Percentiles rank a stretch among this genome's conserved stretches.
Conservation (phyloP, 2,888 invertebrate species). For the Drosophila percnosoma region DNA sequence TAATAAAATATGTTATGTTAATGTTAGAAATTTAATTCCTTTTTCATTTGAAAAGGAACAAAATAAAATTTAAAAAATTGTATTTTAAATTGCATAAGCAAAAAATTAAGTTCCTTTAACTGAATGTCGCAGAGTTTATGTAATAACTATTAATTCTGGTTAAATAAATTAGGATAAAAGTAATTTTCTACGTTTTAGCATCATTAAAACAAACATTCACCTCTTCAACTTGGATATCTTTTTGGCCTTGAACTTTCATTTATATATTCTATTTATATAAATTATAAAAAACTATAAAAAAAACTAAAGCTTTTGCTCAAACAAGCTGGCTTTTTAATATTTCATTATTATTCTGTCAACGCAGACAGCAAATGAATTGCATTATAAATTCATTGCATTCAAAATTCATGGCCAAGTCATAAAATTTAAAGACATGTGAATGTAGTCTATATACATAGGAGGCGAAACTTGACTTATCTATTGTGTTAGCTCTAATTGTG, state of each 20-base stretch:
- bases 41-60: no score
- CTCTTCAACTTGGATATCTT: neutral
- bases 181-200: neutral
- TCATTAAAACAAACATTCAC: neutral
- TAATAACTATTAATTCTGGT: no score
- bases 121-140: no score
- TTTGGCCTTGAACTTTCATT: neutral
- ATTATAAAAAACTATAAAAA: neutral
- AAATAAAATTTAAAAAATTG: no score
- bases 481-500: constrained; percentile 25
- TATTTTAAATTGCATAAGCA: no score
- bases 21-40: no score
- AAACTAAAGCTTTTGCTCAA: neutral
- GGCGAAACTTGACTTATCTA: neutral
- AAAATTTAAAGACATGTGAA: constrained; percentile 1
- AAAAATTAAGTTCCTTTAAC: neutral
- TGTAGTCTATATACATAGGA: neutral
- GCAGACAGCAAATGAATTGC: constrained; percentile 18
- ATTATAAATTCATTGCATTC: constrained; percentile 36
- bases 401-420: constrained; percentile 18
- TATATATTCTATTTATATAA: neutral
- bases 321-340: constrained; percentile 3
- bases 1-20: no score
- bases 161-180: no score
- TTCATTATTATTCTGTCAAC: constrained; percentile 22